Base-by-base conservation (phyloP, 2,888 invertebrate genomes). In the Choristoneura rosaceana region DNA sequence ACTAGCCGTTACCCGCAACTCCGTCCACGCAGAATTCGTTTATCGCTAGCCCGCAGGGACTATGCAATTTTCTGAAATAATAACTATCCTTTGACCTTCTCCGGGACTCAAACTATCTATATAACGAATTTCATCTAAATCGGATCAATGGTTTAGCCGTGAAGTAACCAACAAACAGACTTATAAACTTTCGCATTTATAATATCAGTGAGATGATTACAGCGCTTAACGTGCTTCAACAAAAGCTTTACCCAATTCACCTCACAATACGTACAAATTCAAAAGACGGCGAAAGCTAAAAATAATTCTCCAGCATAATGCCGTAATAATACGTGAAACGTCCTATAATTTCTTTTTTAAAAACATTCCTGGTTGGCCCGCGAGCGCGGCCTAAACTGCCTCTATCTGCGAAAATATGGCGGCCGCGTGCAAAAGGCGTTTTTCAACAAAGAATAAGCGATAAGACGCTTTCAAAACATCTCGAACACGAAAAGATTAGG, bases 401-500 rank as follows among this genome's bases (percentile, higher is more conserved):
- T 77, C 79, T 79, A 81, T 79, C 76, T 75, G 33, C 50, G 75
- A 75, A 75, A 80, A 83, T 80, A 84, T 83, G 79, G 80, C 64
- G 45, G 33, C 70, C 67, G 76, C 81, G 82, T 82, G 83, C 77
- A 74, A 52, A 70, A 77, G 78, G 77, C 76, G 76, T 77, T 69
- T 69, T 73, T 69, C 73, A 69, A 69, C 73, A 69, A 69, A 73
- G 73, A 73, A 60, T 69, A 63, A 41, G 58, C 68, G 73, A 68
- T 73, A 73, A 68, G 67, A 38, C 62, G 47, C 47, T 69, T 73
- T 73, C 60, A 64, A 69, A 69, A 73, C 60, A 64, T 73, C 64
- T 64, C 73, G 67, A 73, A 69, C 25, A 55, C 25, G 73, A 17
- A 52, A 15, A 52, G 52, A 73, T 73, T 73, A 69, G 52, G 73